Conservation (phyloP, 2,113 vertebrate species). For the Nyctereutes procyonoides region DNA sequence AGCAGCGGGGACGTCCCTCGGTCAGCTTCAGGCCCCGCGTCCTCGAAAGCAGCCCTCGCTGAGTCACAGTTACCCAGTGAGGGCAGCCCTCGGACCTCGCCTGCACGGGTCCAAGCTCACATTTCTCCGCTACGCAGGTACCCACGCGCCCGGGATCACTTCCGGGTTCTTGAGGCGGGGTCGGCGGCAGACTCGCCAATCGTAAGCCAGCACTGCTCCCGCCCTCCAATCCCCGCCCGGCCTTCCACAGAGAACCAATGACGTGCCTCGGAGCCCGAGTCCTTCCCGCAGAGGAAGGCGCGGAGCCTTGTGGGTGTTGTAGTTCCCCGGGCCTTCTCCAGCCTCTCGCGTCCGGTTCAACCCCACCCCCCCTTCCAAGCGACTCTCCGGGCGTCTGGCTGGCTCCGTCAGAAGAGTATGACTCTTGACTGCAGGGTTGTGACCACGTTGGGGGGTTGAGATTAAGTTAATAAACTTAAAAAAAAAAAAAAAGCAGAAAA, state of each 20-base stretch:
- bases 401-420: neutral
- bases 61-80: neutral
- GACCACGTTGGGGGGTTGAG: neutral
- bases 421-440: neutral
- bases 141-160: neutral
- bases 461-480: neutral
- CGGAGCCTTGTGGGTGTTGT: constrained; percentile 52
- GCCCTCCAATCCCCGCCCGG: neutral
- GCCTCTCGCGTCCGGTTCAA: neutral
- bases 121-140: neutral
- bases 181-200: neutral
- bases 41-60: neutral
- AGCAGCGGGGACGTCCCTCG: neutral
- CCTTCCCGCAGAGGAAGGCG: neutral
- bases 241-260: constrained; percentile 32
- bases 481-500: neutral
- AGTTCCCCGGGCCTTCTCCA: neutral
- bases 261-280: neutral
- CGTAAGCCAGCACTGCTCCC: neutral
- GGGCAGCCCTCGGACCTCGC: fast-evolving
- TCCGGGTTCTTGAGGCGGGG: constrained; percentile 60
- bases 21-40: neutral
- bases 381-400: neutral
- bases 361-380: too few relatives aligned
- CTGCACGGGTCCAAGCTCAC: fast-evolving